These are phyloP conservation scores for Phrynocephalus guinanensis DNA, from an alignment of 2,797 vertebrate genomes.

Conservation along the genomic window DNA sequence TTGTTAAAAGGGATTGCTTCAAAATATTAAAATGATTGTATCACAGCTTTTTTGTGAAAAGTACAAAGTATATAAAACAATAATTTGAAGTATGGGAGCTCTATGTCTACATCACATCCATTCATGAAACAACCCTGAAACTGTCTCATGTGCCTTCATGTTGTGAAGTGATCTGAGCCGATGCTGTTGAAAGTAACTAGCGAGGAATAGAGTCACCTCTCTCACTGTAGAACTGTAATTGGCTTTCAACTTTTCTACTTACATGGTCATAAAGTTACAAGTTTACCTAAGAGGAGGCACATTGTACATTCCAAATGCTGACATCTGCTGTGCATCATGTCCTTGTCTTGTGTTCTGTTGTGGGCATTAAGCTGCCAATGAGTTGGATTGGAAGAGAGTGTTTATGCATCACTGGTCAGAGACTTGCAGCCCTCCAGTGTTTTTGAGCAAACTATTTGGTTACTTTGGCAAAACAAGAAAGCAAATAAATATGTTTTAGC, in stretches of 20 bases:
- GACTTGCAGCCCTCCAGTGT: background rate
- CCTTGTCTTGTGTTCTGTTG: background rate
- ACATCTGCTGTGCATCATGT: background rate
- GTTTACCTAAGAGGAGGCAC: background rate
- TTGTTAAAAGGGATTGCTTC: no score
- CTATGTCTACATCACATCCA: background rate
- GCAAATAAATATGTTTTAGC: background rate
- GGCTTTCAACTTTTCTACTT: background rate
- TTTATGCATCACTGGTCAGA: background rate
- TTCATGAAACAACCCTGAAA: background rate
- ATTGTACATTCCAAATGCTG: background rate
- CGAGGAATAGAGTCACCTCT: no score
- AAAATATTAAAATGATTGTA: background rate
- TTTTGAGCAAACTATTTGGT: background rate
- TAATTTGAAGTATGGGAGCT: background rate
- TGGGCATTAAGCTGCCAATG: background rate
- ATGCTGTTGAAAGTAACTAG: background rate
- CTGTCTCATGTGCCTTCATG: background rate
- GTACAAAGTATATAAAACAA: background rate
- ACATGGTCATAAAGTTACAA: background rate
- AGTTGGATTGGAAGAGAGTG: background rate
- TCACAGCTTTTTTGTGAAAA: background rate
- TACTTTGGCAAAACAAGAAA: background rate
- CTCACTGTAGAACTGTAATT: no score
- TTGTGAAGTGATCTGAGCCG: background rate